Percentiles rank a stretch among this genome's conserved stretches.
phyloP scores from a whole-genome alignment of 1,140 invertebrate genomes.

The Diploscapter pachys region DNA sequence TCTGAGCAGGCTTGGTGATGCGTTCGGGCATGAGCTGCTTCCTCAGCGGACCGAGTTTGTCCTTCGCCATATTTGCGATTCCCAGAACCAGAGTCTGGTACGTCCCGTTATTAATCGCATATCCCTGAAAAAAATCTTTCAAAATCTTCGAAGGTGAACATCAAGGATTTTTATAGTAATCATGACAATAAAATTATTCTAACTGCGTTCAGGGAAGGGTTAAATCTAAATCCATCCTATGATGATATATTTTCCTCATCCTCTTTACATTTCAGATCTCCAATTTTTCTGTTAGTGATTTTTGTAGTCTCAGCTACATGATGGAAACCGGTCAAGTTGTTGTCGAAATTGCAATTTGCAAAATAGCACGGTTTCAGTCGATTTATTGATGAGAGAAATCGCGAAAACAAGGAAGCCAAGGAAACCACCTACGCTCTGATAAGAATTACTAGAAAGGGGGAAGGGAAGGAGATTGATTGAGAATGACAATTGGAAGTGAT shows the following conservation, averaged over 20 bases:
- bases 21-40: conserved; percentile 54
- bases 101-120: conserved; percentile 56
- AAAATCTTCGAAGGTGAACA: background rate
- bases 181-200: too few species aligned
- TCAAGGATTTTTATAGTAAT: conserved; percentile 9
- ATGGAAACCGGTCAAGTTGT: too few species aligned
- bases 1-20: conserved; percentile 48
- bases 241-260: too few species aligned
- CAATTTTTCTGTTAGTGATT: too few species aligned
- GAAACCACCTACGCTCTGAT: background rate
- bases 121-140: conserved; percentile 43
- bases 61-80: conserved; percentile 43
- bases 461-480: background rate
- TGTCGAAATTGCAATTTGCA: too few species aligned
- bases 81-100: conserved; percentile 57
- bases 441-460: background rate
- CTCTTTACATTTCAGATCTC: too few species aligned
- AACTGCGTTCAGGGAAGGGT: too few species aligned
- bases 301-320: too few species aligned
- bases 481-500: background rate
- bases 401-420: background rate
- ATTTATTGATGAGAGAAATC: too few species aligned
- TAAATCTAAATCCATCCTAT: too few species aligned
- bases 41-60: conserved; percentile 52
- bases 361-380: too few species aligned